Evolutionary conservation across 2,797 vertebrate genomes (phyloP).

Genomic region (Mus minutoides): DNA sequence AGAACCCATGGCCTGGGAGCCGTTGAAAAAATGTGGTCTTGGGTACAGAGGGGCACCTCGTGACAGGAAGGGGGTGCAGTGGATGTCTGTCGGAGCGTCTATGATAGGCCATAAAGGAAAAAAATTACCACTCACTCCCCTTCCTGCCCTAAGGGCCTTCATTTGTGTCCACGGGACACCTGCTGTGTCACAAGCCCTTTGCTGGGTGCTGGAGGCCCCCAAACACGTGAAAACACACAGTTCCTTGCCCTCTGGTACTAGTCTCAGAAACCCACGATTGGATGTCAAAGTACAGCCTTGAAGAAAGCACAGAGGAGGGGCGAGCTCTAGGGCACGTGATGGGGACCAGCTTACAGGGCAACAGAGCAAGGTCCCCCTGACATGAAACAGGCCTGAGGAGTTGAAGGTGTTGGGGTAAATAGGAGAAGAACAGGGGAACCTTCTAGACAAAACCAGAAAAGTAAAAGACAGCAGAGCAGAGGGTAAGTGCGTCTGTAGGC

Average conservation of each 20-base stretch:
- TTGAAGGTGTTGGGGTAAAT: not conserved
- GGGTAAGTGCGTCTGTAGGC: not conserved
- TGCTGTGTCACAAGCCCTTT: not conserved
- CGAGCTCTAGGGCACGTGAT: not conserved
- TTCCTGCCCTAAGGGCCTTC: not conserved
- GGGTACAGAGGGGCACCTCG: not conserved
- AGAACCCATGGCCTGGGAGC: not conserved
- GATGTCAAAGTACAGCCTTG: not conserved
- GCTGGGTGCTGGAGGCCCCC: not conserved
- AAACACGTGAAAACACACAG: not conserved
- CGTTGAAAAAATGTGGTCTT: not conserved
- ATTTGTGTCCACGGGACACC: not conserved
- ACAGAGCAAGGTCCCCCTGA: not conserved
- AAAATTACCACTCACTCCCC: not conserved
- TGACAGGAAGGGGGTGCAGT: not conserved
- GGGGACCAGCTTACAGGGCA: not conserved
- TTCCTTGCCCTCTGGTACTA: not conserved
- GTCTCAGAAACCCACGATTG: not conserved
- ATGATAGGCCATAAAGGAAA: not conserved
- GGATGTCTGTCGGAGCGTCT: not conserved
- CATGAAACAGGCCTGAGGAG: not conserved
- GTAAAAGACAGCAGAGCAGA: not conserved
- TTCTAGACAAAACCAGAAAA: not conserved
- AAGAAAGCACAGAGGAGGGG: not conserved
- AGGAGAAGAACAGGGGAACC: not conserved